A percentile compares a stretch with the other conserved stretches of the same genome.
These are phyloP conservation scores for Paramormyrops hopkinsi DNA, from an alignment of 2,797 vertebrate genomes.

Conservation along the genomic window DNA sequence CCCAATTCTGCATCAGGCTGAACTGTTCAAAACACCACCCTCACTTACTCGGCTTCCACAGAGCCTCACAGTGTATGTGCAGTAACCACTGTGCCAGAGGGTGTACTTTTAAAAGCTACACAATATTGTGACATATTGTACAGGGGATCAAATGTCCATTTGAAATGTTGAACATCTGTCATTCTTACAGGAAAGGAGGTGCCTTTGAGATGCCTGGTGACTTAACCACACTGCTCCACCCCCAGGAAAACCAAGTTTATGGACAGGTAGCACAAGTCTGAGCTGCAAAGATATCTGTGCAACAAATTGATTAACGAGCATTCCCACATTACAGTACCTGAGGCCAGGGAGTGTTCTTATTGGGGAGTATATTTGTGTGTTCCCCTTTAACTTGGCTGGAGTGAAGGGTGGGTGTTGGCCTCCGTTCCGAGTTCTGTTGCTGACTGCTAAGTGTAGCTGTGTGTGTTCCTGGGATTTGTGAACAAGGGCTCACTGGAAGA, in stretches of 20 bases:
- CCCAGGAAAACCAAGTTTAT: neutral
- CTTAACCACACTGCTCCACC: neutral
- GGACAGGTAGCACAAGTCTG: neutral
- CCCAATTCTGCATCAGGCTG: neutral
- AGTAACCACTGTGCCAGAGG: neutral
- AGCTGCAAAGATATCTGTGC: neutral
- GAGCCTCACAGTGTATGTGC: neutral
- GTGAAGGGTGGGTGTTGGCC: slow-evolving; percentile 34
- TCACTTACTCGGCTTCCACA: neutral
- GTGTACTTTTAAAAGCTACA: neutral
- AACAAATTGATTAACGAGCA: neutral
- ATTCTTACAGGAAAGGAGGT: neutral
- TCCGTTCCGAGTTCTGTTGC: slow-evolving; percentile 47
- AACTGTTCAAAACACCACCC: neutral
- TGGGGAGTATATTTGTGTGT: slow-evolving; percentile 16
- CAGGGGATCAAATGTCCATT: neutral
- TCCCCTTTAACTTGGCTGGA: slow-evolving; percentile 11
- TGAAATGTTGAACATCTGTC: neutral
- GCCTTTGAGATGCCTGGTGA: neutral
- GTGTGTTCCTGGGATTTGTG: slow-evolving; percentile 35
- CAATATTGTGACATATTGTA: neutral
- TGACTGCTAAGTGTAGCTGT: slow-evolving; percentile 20
- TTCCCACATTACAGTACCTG: slow-evolving; percentile 16
- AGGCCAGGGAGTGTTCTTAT: slow-evolving; percentile 10
- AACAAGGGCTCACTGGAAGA: slow-evolving; percentile 31